phyloP scores from a whole-genome alignment of 2,113 vertebrate genomes.

The Ardeotis arabs region DNA sequence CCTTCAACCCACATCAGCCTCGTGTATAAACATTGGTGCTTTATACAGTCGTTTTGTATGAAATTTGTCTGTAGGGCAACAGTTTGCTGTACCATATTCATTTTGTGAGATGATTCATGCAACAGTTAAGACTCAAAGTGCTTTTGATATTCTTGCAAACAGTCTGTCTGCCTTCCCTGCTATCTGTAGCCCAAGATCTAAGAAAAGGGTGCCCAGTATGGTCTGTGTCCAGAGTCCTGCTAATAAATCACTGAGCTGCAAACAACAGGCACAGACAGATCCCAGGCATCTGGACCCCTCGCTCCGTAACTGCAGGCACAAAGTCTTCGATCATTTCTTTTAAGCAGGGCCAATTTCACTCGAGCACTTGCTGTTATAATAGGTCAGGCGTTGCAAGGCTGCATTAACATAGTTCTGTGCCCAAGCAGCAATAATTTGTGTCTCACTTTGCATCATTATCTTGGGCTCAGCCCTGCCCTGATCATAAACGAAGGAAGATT shows the following conservation, averaged over 20 bases:
- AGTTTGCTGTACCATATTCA: background rate
- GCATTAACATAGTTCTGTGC: background rate
- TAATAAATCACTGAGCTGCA: slow-evolving; percentile 37
- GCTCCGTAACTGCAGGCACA: background rate
- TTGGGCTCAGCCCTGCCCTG: background rate
- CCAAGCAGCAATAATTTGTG: background rate
- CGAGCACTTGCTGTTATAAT: background rate
- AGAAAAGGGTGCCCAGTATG: slow-evolving; percentile 1
- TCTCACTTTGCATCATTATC: background rate
- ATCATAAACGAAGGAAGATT: background rate
- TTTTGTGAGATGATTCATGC: slow-evolving; percentile 54
- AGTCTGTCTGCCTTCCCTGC: background rate
- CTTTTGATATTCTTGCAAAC: slow-evolving; percentile 43
- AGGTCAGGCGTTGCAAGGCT: background rate
- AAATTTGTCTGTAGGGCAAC: slow-evolving; percentile 56
- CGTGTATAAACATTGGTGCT: slow-evolving; percentile 28
- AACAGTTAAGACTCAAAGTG: slow-evolving; percentile 48
- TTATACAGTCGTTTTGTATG: slow-evolving; percentile 37
- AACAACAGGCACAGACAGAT: slow-evolving; percentile 22
- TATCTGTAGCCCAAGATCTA: slow-evolving; percentile 13
- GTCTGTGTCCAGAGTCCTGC: background rate
- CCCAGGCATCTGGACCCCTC: background rate
- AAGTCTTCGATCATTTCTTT: background rate
- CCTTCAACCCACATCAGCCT: slow-evolving; percentile 32
- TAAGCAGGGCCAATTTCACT: slow-evolving; percentile 5